These are phyloP conservation scores for Sesamia nonagrioides DNA, from an alignment of 1,140 invertebrate genomes.

Conservation along the genomic window DNA sequence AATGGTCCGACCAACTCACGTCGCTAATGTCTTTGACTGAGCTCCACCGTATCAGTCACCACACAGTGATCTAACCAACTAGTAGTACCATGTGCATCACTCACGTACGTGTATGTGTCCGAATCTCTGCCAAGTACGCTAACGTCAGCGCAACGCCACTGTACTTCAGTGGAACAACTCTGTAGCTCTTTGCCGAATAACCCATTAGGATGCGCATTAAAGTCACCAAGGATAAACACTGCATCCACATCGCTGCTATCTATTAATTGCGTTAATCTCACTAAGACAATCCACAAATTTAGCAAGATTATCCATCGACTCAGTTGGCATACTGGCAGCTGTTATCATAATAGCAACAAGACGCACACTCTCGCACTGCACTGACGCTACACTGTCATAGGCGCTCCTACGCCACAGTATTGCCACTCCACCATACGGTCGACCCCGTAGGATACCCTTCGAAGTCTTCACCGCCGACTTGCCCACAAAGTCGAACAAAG, in stretches of 20 bases:
- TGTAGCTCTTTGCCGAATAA: conserved; percentile 10
- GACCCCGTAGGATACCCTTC: background rate
- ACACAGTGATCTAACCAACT: no score
- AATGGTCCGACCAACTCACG: background rate
- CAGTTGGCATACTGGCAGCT: background rate
- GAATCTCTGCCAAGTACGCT: background rate
- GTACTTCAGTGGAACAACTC: background rate
- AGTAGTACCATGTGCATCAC: no score
- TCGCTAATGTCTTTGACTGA: background rate
- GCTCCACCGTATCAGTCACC: no score
- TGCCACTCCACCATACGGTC: background rate
- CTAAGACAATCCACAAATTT: no score
- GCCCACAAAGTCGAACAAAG: background rate
- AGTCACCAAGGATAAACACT: background rate
- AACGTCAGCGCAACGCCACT: conserved; percentile 1
- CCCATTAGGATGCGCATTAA: background rate
- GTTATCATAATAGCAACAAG: background rate
- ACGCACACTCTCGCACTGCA: background rate
- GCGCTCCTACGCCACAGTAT: conserved; percentile 1
- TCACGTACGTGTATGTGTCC: no score
- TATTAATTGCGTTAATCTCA: background rate
- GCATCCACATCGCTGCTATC: conserved; percentile 1
- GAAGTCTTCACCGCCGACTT: background rate
- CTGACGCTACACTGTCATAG: background rate
- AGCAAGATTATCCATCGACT: conserved; percentile 4